These are phyloP conservation scores for Cydia pomonella DNA, from an alignment of 1,140 invertebrate genomes.

Conservation along the genomic window DNA sequence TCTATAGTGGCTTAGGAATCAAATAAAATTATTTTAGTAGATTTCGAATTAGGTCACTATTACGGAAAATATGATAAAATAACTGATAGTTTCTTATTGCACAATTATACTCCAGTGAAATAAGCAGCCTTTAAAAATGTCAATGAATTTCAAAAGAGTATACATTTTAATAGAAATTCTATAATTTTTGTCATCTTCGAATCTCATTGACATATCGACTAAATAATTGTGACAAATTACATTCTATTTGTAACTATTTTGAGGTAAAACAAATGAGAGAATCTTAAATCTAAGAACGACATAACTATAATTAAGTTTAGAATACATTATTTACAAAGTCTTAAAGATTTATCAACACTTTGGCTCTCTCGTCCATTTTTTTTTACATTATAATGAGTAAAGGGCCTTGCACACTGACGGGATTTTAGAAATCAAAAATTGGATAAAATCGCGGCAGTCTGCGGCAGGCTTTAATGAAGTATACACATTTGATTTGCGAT, in stretches of 20 bases:
- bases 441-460: neutral
- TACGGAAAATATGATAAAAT: neutral
- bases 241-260: constrained; percentile 58
- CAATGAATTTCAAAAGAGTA: neutral
- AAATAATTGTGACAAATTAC: constrained; percentile 51
- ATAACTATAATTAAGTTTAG: constrained; percentile 65
- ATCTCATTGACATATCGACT: constrained; percentile 2
- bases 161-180: neutral
- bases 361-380: constrained; percentile 65
- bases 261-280: constrained; percentile 67
- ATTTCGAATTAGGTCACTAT: neutral
- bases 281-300: constrained; percentile 60
- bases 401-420: neutral
- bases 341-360: constrained; percentile 69
- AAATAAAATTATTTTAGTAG: too few species aligned
- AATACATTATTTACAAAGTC: constrained; percentile 72
- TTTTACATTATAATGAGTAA: constrained; percentile 71
- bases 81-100: neutral
- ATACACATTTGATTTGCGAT: neutral
- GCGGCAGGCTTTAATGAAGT: neutral
- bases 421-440: neutral
- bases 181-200: neutral
- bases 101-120: neutral
- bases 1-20: too few species aligned
- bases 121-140: neutral